These are phyloP conservation scores for Pammene aurita DNA, from an alignment of 2,888 invertebrate genomes.

Conservation along the genomic window DNA sequence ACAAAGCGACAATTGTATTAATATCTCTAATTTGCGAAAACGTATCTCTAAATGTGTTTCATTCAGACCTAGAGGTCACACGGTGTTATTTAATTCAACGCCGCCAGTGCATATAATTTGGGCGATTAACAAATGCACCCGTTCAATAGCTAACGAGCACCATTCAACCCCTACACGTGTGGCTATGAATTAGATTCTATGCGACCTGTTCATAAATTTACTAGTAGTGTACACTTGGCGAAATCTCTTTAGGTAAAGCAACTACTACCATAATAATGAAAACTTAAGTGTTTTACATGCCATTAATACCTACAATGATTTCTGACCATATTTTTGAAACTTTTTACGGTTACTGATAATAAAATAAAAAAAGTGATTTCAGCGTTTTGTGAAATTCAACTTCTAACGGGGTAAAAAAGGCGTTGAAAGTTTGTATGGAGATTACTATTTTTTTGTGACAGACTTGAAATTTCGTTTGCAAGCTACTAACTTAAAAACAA, in stretches of 20 bases:
- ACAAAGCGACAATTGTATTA: not conserved
- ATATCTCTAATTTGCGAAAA: not conserved
- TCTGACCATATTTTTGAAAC: too few relatives aligned
- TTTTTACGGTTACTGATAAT: too few relatives aligned
- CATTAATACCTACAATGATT: too few relatives aligned
- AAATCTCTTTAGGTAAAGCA: not conserved
- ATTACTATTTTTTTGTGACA: too few relatives aligned
- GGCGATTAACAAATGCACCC: slow-evolving; percentile 17
- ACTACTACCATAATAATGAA: too few relatives aligned
- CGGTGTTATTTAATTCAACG: slow-evolving; percentile 2
- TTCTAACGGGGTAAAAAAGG: too few relatives aligned
- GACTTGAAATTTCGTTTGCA: too few relatives aligned
- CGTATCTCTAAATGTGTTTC: not conserved
- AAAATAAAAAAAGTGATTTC: too few relatives aligned
- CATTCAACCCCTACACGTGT: slow-evolving; percentile 12
- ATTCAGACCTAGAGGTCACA: slow-evolving; percentile 8
- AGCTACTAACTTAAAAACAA: too few relatives aligned
- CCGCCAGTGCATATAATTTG: slow-evolving; percentile 21
- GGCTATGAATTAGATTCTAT: slow-evolving; percentile 22
- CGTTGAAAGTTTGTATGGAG: too few relatives aligned
- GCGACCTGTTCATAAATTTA: not conserved
- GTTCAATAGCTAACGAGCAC: slow-evolving; percentile 13
- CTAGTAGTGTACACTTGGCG: not conserved
- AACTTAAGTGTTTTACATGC: too few relatives aligned
- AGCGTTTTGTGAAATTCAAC: too few relatives aligned